phyloP scores from a whole-genome alignment of 2,888 invertebrate genomes.

The Actias luna region DNA sequence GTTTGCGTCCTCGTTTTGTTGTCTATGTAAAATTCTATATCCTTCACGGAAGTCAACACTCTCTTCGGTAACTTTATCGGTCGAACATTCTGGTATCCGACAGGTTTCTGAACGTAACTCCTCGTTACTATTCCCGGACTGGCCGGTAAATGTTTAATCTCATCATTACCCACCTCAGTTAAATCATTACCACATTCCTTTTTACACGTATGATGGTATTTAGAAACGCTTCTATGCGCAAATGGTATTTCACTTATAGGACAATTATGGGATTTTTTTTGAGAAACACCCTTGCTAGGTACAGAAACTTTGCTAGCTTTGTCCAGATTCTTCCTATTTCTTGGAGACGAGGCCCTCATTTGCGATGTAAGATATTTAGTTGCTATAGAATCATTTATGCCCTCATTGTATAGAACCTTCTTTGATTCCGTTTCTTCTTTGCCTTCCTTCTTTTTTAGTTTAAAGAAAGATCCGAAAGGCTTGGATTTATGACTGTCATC shows the following conservation, averaged over 20 bases:
- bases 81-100: constrained; percentile 22
- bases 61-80: constrained; percentile 41
- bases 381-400: constrained; percentile 48
- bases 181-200: constrained; percentile 24
- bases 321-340: constrained; percentile 18
- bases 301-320: constrained; percentile 26
- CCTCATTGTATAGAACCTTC: constrained; percentile 60
- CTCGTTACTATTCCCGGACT: constrained; percentile 26
- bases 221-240: constrained; percentile 46
- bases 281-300: constrained; percentile 16
- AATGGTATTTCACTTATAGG: constrained; percentile 39
- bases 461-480: constrained; percentile 29
- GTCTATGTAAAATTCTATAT: constrained; percentile 39
- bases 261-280: constrained; percentile 15
- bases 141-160: constrained; percentile 23
- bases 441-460: constrained; percentile 21
- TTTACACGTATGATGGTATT: constrained; percentile 52
- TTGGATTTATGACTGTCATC: constrained; percentile 22
- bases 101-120: constrained; percentile 21
- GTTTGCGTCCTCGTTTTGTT: constrained; percentile 8
- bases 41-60: constrained; percentile 45
- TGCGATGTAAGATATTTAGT: constrained; percentile 23
- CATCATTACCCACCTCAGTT: constrained; percentile 27
- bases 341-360: constrained; percentile 19
- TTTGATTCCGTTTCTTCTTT: constrained; percentile 22